A percentile compares a stretch with the other conserved stretches of the same genome.
Conservation (phyloP, 2,888 invertebrate species). For the Drosophila histrio region DNA sequence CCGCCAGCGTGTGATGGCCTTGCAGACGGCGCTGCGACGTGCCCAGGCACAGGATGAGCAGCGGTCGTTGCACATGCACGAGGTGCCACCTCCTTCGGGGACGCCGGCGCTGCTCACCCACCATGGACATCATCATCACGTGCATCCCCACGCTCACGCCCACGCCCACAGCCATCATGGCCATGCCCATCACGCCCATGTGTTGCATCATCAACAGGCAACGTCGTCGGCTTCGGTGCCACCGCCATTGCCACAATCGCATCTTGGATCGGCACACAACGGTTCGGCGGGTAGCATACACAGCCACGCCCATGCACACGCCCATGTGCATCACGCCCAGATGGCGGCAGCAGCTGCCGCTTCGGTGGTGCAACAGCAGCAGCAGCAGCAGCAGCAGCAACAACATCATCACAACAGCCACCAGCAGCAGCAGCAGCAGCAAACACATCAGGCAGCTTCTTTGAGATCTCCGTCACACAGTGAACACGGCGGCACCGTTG, state of each 20-base stretch:
- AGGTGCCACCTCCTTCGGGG: constrained; percentile 85
- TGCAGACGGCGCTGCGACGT: constrained; percentile 92
- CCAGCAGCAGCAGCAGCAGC: constrained; percentile 62
- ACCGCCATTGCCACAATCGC: constrained; percentile 38
- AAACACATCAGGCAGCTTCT: constrained; percentile 54
- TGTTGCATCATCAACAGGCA: constrained; percentile 59
- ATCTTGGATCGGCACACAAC: constrained; percentile 38
- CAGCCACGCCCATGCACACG: constrained; percentile 46
- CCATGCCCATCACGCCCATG: constrained; percentile 55
- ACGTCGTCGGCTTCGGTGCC: constrained; percentile 41
- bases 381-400: constrained; percentile 42
- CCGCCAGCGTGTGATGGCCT: constrained; percentile 94
- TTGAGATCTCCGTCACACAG: constrained; percentile 76
- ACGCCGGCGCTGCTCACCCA: constrained; percentile 66
- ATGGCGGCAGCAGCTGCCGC: constrained; percentile 73
- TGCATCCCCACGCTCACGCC: constrained; percentile 47
- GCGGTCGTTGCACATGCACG: constrained; percentile 85
- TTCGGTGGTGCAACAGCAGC: constrained; percentile 57
- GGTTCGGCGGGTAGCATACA: constrained; percentile 42
- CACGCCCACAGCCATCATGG: constrained; percentile 44
- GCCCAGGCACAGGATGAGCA: constrained; percentile 94
- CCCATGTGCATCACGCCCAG: constrained; percentile 63
- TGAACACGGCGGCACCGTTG: constrained; percentile 56
- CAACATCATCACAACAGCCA: constrained; percentile 46
- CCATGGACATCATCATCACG: constrained; percentile 83